A percentile compares a stretch with the other conserved stretches of the same genome.
These are phyloP conservation scores for Calvadosia cruxmelitensis DNA, from an alignment of 30 jellyfish, hydroid and myxozoan genomes.

Conservation along the genomic window DNA sequence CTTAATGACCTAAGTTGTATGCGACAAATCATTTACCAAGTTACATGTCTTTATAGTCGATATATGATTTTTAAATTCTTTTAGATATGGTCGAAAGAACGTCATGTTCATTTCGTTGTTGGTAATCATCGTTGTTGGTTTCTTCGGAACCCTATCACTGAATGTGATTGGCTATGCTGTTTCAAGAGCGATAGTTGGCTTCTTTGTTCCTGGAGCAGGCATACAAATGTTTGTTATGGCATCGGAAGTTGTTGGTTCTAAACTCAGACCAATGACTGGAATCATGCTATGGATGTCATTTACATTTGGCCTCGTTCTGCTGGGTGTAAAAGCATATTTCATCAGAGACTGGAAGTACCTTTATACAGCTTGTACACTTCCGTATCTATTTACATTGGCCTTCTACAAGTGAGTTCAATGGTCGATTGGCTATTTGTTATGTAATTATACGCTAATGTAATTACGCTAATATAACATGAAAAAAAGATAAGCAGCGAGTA, in stretches of 20 bases:
- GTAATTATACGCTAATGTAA: too few relatives aligned
- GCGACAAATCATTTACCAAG: not conserved
- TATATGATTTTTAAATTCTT: not conserved
- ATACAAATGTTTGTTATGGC: constrained; percentile 53
- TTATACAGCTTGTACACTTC: constrained; percentile 54
- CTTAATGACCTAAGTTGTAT: too few relatives aligned
- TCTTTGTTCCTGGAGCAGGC: constrained; percentile 60
- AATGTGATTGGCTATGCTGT: constrained; percentile 26
- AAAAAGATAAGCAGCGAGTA: too few relatives aligned
- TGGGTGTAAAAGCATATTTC: constrained; percentile 72
- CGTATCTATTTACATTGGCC: constrained; percentile 47
- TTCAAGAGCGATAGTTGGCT: constrained; percentile 49
- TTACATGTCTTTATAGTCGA: not conserved
- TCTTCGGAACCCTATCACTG: constrained; percentile 49
- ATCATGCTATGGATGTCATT: constrained; percentile 56
- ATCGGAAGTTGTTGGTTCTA: constrained; percentile 72
- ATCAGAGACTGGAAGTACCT: constrained; percentile 57
- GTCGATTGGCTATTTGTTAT: too few relatives aligned
- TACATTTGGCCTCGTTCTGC: constrained; percentile 45
- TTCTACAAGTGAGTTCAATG: constrained; percentile 34
- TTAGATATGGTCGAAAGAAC: constrained; percentile 53
- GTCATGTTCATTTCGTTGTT: constrained; percentile 43
- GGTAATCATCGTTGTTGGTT: constrained; percentile 36
- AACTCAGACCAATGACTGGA: constrained; percentile 66
- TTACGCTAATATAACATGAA: too few relatives aligned